Conservation (phyloP, 2,888 invertebrate species). For the Itoplectis maculator region DNA sequence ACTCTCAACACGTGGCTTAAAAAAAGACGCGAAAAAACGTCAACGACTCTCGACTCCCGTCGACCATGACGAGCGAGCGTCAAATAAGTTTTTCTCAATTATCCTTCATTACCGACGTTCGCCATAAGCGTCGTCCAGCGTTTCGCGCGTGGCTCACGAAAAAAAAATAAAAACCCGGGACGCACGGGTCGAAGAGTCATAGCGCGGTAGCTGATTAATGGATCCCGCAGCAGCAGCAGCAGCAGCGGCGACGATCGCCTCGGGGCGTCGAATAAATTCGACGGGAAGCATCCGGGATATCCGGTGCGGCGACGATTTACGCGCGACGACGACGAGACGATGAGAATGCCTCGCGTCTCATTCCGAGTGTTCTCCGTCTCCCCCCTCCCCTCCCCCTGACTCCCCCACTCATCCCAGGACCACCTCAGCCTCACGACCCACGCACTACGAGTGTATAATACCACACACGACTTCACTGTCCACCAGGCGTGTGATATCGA, state of each 20-base stretch:
- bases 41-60: neutral
- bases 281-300: conserved; percentile 69
- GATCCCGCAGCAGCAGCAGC: neutral
- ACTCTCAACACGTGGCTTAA: no score
- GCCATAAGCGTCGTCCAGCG: neutral
- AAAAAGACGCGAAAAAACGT: no score
- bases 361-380: conserved; percentile 50
- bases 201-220: conserved; percentile 31
- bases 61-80: neutral
- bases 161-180: neutral
- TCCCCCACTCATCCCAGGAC: neutral
- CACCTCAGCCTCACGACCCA: neutral
- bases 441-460: neutral
- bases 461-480: conserved; percentile 28
- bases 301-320: conserved; percentile 68
- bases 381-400: conserved; percentile 26
- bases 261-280: conserved; percentile 32
- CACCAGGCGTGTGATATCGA: conserved; percentile 23
- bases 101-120: neutral
- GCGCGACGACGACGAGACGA: conserved; percentile 70
- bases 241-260: neutral
- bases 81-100: conserved; percentile 3
- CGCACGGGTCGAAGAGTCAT: conserved; percentile 2
- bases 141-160: neutral
- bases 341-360: conserved; percentile 67